Percentiles rank a stretch among this genome's conserved stretches.
phyloP scores from a whole-genome alignment of 2,797 vertebrate species.

The Clarias platycephalus region DNA sequence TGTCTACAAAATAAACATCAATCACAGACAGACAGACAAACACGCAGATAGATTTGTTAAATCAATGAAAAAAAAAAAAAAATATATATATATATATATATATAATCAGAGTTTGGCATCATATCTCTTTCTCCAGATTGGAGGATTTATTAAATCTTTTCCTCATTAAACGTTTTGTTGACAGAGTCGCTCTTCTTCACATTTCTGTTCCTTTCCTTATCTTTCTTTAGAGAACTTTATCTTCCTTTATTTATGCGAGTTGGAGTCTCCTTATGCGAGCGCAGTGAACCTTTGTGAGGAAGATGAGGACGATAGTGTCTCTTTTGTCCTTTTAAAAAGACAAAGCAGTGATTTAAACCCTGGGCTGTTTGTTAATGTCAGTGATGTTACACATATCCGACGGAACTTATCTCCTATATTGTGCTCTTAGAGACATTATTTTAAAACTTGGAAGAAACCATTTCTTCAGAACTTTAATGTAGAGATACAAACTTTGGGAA shows the following conservation, averaged over 20 bases:
- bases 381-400: background rate
- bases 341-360: conserved; percentile 4
- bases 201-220: background rate
- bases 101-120: background rate
- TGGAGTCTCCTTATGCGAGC: background rate
- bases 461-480: background rate
- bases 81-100: too few relatives aligned
- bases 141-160: too few relatives aligned
- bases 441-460: background rate
- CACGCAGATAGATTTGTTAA: too few relatives aligned
- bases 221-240: background rate
- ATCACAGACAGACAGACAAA: background rate
- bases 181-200: background rate
- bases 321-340: conserved; percentile 17
- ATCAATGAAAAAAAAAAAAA: too few relatives aligned
- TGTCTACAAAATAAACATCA: too few relatives aligned
- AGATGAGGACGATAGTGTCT: conserved; percentile 23
- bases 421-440: background rate
- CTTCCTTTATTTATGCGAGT: background rate
- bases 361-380: background rate
- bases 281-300: background rate
- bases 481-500: background rate
- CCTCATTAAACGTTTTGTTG: background rate
- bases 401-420: background rate
- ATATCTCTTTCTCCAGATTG: too few relatives aligned